A percentile compares a stretch with the other conserved stretches of the same genome.
Evolutionary conservation across 1,140 invertebrate genomes (phyloP).

Genomic region (Varroa destructor): DNA sequence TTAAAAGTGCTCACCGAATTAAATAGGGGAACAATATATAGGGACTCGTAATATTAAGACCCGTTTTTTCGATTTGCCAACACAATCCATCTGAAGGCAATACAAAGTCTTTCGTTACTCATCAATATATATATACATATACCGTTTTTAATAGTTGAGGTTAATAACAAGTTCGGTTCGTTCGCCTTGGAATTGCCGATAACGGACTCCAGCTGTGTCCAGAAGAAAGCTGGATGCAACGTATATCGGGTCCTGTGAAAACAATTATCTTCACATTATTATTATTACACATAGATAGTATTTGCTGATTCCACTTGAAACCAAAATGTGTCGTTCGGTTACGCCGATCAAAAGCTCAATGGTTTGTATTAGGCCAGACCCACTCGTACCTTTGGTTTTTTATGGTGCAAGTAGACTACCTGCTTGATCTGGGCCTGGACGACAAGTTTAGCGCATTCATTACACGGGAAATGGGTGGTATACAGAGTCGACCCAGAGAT

Average conservation of each 20-base stretch:
- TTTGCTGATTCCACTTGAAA: too few relatives aligned
- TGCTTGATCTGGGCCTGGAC: slow-evolving; percentile 79
- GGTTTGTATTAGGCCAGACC: too few relatives aligned
- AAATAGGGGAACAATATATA: too few relatives aligned
- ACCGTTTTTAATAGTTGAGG: slow-evolving; percentile 40
- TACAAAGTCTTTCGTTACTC: too few relatives aligned
- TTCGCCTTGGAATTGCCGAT: slow-evolving; percentile 54
- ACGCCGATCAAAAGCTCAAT: too few relatives aligned
- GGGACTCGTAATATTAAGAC: too few relatives aligned
- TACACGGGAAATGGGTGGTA: slow-evolving; percentile 79
- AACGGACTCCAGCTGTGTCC: slow-evolving; percentile 55
- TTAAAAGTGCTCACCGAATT: too few relatives aligned
- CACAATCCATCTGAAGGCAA: too few relatives aligned
- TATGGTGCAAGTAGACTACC: slow-evolving; percentile 66
- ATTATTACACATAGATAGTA: too few relatives aligned
- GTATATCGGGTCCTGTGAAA: slow-evolving; percentile 15
- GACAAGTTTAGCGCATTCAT: slow-evolving; percentile 92
- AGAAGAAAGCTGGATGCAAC: slow-evolving; percentile 65
- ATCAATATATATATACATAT: too few relatives aligned
- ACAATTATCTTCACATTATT: slow-evolving; percentile 32
- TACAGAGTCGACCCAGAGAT: slow-evolving; percentile 62
- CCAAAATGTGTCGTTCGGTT: too few relatives aligned
- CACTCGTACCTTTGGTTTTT: slow-evolving; percentile 50
- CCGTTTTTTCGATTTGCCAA: too few relatives aligned
- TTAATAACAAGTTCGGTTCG: slow-evolving; percentile 52